Evolutionary conservation across 2,888 invertebrate genomes (phyloP), one percentile per base, ranked within the genome.

Genomic region (Tinea semifulvella): DNA sequence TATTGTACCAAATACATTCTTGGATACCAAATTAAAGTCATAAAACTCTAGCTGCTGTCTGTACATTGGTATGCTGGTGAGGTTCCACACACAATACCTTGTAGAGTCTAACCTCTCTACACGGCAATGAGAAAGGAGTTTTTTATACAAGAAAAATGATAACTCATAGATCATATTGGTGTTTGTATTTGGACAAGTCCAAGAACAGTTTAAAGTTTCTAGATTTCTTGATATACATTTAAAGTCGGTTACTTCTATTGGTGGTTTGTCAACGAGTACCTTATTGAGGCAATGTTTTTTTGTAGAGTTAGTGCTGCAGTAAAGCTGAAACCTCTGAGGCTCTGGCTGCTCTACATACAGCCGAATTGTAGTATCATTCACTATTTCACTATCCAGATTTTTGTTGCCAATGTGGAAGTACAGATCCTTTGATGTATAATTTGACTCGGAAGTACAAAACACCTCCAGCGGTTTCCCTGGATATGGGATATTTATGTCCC

Each of bases 151-250:
- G n/a, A 58, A 52, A 50, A 68, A 72, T 42, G 64, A 62, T 22
- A 77, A 47, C 14, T 55, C 53, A 48, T 69, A 73, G 42, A 60
- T 62, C 20, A 65, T 61, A 25, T 51, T 53, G 50, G 63, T 67
- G 26, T 47, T 86, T 71, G 76, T 50, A 2, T 57, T 56, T 1
- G 86, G 85, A 38, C 82, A 75, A 0, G 82, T 84, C 88, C 93
- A 94, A 1, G 85, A 82, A 60, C 94, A 95, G 10, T 84, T 88
- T 52, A 94, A 70, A 54, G 84, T 85, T 44, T 88, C 85, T 72
- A 90, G 88, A 62, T 94, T 91, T 50, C 84, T 74, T 8, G 91
- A 88, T 42, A 87, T 68, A 59, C 94, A 95, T 18, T 72, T 71
- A 56, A 94, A 92, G 61, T 91, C 86, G 6, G 72, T 66, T 2